A percentile compares a stretch with the other conserved stretches of the same genome.
Evolutionary conservation across 2,797 vertebrate species (phyloP).

Genomic region (Synaphobranchus kaupii): DNA sequence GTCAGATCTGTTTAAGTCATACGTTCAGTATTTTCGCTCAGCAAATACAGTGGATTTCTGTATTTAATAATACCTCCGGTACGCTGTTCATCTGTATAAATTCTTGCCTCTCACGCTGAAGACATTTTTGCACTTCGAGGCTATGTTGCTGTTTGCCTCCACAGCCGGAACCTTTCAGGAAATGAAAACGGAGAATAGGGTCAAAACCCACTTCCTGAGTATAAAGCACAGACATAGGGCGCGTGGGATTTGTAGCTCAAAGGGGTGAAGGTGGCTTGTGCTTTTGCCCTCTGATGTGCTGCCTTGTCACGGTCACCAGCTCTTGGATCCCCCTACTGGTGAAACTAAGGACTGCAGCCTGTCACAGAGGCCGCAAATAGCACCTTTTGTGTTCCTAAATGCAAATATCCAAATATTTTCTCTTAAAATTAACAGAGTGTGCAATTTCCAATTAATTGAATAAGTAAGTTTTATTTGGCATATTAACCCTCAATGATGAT

Average conservation of each 20-base stretch:
- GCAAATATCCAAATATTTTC: background rate
- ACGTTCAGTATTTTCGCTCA: background rate
- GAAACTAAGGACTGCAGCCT: background rate
- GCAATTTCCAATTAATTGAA: too few relatives aligned
- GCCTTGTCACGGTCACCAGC: background rate
- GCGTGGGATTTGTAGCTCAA: slow-evolving; percentile 15
- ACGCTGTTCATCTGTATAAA: background rate
- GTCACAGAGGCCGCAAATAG: background rate
- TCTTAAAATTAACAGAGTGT: too few relatives aligned
- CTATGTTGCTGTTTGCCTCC: background rate
- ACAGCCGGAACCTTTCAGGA: background rate
- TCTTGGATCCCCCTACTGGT: background rate
- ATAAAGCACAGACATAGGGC: background rate
- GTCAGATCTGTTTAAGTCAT: background rate
- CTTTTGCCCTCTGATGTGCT: slow-evolving; percentile 5
- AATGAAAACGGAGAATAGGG: slow-evolving; percentile 11
- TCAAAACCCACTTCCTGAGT: slow-evolving; percentile 23
- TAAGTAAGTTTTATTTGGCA: too few relatives aligned
- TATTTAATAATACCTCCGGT: too few relatives aligned
- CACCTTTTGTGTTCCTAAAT: background rate
- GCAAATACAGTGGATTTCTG: background rate
- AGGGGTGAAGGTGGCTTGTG: slow-evolving; percentile 6
- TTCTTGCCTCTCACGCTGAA: background rate
- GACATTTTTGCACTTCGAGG: background rate
- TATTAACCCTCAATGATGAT: too few relatives aligned